These are phyloP conservation scores for Caenorhabditis remanei DNA, from an alignment of 1,140 invertebrate species.

Conservation along the genomic window DNA sequence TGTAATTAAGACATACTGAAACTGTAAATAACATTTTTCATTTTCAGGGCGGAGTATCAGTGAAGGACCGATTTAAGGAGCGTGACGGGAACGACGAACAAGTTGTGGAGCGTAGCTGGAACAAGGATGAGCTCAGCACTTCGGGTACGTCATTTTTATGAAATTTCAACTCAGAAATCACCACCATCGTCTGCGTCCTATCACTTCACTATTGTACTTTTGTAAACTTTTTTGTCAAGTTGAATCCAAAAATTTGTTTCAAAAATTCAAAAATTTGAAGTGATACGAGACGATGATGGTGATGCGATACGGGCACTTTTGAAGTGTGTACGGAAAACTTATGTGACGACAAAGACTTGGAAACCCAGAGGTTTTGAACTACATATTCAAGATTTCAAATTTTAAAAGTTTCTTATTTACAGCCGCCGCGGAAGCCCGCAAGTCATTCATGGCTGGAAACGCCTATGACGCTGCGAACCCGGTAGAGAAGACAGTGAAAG, in stretches of 20 bases:
- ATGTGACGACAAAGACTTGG: constrained; percentile 45
- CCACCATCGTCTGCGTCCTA: constrained; percentile 43
- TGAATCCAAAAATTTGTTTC: not conserved
- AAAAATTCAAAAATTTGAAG: constrained; percentile 23
- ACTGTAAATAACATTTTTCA: not conserved
- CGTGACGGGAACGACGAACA: constrained; percentile 34
- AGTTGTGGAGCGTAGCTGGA: constrained; percentile 65
- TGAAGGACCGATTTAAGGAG: constrained; percentile 69
- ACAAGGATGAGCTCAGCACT: constrained; percentile 64
- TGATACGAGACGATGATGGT: constrained; percentile 55
- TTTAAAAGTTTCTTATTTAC: constrained; percentile 35
- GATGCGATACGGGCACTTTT: constrained; percentile 55
- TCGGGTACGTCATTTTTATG: constrained; percentile 56
- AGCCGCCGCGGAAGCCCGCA: constrained; percentile 73
- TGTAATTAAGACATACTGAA: not conserved
- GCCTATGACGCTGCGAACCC: constrained; percentile 68
- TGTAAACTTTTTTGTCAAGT: not conserved
- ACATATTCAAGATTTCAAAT: not conserved
- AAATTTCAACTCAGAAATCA: not conserved
- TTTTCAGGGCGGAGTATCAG: constrained; percentile 62
- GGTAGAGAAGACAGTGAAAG: constrained; percentile 70
- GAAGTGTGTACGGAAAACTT: constrained; percentile 50
- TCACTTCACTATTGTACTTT: not conserved
- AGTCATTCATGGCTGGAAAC: constrained; percentile 73
- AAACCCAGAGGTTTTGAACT: not conserved